Evolutionary conservation across 2,888 invertebrate genomes (phyloP), one percentile per base, ranked within the genome.

Genomic region (Meteorus cinctellus): DNA sequence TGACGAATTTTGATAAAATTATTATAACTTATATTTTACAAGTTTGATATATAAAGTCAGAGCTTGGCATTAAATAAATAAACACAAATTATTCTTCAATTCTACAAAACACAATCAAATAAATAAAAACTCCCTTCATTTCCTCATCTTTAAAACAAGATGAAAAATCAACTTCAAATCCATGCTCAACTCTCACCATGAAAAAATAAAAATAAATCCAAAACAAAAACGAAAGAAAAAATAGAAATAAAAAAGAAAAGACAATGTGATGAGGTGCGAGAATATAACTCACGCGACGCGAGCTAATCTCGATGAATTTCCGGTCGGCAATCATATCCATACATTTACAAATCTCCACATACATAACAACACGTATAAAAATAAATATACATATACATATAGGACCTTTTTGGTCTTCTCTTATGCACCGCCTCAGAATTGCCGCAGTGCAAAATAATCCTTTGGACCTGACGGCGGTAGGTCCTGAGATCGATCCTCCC

Each of bases 391-490:
- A 55, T 55, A 55, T 8, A 55, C n/a, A 55, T 6, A 55, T 8
- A 55, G n/a, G 5, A 24, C n/a, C 55, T n/a, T 19, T 55, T 19
- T 55, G 6, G 55, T 55, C 55, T 19, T n/a, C 8, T 55, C 19
- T 55, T 55, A 55, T 55, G n/a, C 8, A 55, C 19, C 19, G 19
- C 8, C 19, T 8, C 14, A n/a, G n/a, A n/a, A 16, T 48, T 55
- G 55, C 55, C 55, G 55, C 55, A 19, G 36, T 65, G 36, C n/a
- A 10, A 12, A 24, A 65, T 36, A 65, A 65, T 65, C 36, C 36
- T 63, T 34, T 2, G 14, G 36, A 36, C 65, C 36, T 65, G 69
- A 75, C 75, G 63, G 75, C 75, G 75, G 75, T 75, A 67, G 75
- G 75, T 75, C 75, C 29, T 31, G 48, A 72, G 66, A 67, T 67